Conservation (phyloP, 2,888 invertebrate species). For the Osmoderma eremita region DNA sequence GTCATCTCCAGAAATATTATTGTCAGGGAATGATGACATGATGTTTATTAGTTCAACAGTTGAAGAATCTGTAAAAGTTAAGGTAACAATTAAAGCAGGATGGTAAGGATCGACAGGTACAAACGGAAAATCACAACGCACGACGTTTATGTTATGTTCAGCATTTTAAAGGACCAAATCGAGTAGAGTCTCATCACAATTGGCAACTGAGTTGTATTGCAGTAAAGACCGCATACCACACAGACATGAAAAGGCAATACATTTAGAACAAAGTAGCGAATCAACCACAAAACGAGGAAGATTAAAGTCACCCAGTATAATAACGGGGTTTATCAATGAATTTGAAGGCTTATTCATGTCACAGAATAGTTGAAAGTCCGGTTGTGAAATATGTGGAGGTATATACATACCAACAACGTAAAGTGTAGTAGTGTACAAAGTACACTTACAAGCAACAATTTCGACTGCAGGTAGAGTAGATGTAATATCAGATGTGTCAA, state of each 20-base stretch:
- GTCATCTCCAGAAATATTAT: too few species aligned
- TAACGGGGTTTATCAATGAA: not conserved
- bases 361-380: not conserved
- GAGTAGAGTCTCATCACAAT: not conserved
- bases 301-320: slow-evolving; percentile 2
- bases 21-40: too few species aligned
- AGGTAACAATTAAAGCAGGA: too few species aligned
- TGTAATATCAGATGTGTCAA: too few species aligned
- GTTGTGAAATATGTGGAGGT: not conserved
- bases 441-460: not conserved
- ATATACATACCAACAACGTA: not conserved
- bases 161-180: not conserved
- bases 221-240: not conserved
- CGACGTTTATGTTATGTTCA: not conserved
- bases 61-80: too few species aligned
- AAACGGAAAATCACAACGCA: not conserved
- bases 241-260: not conserved
- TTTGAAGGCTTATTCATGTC: not conserved
- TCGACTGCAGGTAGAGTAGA: not conserved
- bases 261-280: slow-evolving; percentile 3
- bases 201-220: not conserved
- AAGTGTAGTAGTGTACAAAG: not conserved
- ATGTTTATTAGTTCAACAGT: too few species aligned
- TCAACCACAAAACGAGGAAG: not conserved
- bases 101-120: not conserved